phyloP scores from a whole-genome alignment of 2,797 vertebrate species.

The Manis javanica region DNA sequence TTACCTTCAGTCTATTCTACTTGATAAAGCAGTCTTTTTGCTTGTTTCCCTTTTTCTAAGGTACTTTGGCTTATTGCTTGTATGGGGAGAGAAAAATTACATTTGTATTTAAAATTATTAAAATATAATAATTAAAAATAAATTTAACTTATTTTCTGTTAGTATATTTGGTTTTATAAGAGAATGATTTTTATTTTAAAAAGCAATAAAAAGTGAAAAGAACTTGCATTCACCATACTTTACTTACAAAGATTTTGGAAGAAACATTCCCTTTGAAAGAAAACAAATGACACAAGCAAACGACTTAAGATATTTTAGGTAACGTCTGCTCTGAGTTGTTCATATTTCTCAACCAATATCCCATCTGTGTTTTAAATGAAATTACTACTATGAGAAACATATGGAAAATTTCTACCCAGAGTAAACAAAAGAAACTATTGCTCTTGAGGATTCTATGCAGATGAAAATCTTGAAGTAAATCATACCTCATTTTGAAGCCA shows the following conservation, averaged over 20 bases:
- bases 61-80: constrained; percentile 20
- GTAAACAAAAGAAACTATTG: not conserved
- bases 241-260: not conserved
- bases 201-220: not conserved
- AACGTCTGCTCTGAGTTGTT: not conserved
- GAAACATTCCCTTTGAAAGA: not conserved
- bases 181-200: not conserved
- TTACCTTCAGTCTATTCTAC: not conserved
- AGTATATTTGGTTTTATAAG: not conserved
- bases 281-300: not conserved
- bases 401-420: not conserved
- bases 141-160: not conserved
- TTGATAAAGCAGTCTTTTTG: not conserved
- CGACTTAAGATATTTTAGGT: not conserved
- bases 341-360: not conserved
- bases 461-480: not conserved
- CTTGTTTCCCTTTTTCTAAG: not conserved
- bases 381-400: not conserved
- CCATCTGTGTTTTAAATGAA: not conserved
- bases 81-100: not conserved
- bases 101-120: constrained; percentile 46
- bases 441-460: not conserved
- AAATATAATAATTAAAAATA: constrained; percentile 66
- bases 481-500: not conserved
- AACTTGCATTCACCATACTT: not conserved